Evolutionary conservation across 1,140 invertebrate genomes (phyloP).

Genomic region (Nylanderia fulva): DNA sequence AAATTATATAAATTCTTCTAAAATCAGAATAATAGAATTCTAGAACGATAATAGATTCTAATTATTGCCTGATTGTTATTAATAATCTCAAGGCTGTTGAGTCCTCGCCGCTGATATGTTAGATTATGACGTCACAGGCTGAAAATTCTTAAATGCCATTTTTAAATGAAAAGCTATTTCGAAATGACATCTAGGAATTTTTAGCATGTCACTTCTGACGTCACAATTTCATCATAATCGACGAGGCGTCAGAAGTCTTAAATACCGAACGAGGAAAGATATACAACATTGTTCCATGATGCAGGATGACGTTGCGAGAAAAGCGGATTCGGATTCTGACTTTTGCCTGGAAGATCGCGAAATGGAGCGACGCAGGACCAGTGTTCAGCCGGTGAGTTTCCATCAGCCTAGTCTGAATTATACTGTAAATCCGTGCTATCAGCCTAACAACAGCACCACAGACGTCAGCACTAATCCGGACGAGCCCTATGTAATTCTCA

Average conservation of each 20-base stretch:
- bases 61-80: too few relatives aligned
- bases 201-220: too few relatives aligned
- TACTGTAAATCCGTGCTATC: slow-evolving; percentile 85
- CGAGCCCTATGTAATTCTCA: slow-evolving; percentile 85
- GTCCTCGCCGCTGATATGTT: too few relatives aligned
- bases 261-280: not conserved
- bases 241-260: too few relatives aligned
- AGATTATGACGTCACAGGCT: too few relatives aligned
- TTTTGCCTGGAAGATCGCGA: slow-evolving; percentile 92
- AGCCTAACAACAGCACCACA: slow-evolving; percentile 81
- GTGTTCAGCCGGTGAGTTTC: slow-evolving; percentile 85
- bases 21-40: too few relatives aligned
- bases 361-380: slow-evolving; percentile 81
- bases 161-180: too few relatives aligned
- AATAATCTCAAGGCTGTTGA: too few relatives aligned
- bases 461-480: slow-evolving; percentile 81
- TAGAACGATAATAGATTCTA: too few relatives aligned
- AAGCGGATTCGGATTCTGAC: slow-evolving; percentile 94
- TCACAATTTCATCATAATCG: too few relatives aligned
- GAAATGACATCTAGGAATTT: too few relatives aligned
- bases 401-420: slow-evolving; percentile 86
- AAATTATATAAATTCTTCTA: not conserved
- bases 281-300: slow-evolving; percentile 38
- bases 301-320: slow-evolving; percentile 89
- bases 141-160: too few relatives aligned